Conservation (phyloP, 2,797 vertebrate genomes). For the Amazonetta brasiliensis region DNA sequence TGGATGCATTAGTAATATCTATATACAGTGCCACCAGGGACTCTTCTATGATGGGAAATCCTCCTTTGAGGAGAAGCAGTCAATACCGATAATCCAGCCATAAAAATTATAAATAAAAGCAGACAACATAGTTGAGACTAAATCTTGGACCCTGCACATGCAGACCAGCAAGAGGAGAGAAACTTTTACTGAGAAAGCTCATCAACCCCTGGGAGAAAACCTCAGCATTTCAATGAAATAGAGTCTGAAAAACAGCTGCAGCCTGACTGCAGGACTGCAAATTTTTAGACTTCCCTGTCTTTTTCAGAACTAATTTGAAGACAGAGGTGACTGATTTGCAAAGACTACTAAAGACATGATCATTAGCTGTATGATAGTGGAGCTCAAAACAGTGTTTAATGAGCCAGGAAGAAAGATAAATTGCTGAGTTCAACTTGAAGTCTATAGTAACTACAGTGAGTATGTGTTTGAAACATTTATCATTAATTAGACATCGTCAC, state of each 20-base stretch:
- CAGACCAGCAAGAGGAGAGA: background rate
- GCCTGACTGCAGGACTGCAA: background rate
- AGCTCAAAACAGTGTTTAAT: slow-evolving; percentile 54
- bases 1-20: background rate
- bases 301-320: background rate
- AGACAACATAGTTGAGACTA: background rate
- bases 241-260: background rate
- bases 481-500: slow-evolving; percentile 36
- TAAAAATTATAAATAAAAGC: background rate
- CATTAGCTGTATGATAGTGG: slow-evolving; percentile 9
- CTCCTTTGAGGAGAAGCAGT: background rate
- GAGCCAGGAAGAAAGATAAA: slow-evolving; percentile 34
- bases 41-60: background rate
- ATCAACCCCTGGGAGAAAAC: background rate
- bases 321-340: slow-evolving; percentile 40
- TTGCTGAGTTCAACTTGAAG: slow-evolving; percentile 17
- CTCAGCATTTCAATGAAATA: background rate
- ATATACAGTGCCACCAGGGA: background rate
- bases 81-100: background rate
- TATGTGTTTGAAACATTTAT: slow-evolving; percentile 23
- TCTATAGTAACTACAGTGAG: background rate
- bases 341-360: background rate
- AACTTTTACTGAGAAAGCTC: background rate
- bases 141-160: background rate
- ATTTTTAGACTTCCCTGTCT: background rate